A percentile compares a stretch with the other conserved stretches of the same genome.
Conservation (phyloP, 2,888 invertebrate genomes). For the Habrosyne pyritoides region DNA sequence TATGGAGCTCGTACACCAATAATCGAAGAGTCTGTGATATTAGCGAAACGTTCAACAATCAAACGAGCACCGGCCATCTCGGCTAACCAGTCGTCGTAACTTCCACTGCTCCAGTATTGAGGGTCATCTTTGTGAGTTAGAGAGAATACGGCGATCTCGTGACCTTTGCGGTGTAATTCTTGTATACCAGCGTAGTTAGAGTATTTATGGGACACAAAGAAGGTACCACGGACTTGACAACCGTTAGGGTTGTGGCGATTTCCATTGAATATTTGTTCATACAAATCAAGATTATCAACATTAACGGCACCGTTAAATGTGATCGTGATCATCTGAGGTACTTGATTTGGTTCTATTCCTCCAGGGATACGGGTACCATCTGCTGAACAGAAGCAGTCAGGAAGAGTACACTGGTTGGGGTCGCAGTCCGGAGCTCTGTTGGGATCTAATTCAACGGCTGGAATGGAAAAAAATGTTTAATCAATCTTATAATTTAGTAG, state of each 20-base stretch:
- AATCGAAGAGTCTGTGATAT: slow-evolving; percentile 95
- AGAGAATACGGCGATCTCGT: slow-evolving; percentile 96
- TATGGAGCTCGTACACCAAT: slow-evolving; percentile 95
- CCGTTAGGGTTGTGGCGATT: slow-evolving; percentile 94
- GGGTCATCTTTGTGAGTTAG: slow-evolving; percentile 96
- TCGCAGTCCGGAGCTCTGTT: slow-evolving; percentile 97
- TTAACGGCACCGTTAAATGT: slow-evolving; percentile 97
- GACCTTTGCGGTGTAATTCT: slow-evolving; percentile 94
- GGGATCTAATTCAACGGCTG: slow-evolving; percentile 95
- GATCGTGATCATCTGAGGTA: slow-evolving; percentile 96
- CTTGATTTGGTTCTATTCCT: slow-evolving; percentile 91
- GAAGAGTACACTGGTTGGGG: slow-evolving; percentile 92
- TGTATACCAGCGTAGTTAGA: slow-evolving; percentile 95
- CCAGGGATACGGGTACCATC: slow-evolving; percentile 96
- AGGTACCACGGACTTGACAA: slow-evolving; percentile 94
- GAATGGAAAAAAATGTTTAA: slow-evolving; percentile 35
- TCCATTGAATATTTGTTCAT: slow-evolving; percentile 94
- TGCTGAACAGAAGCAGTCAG: slow-evolving; percentile 96
- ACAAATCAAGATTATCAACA: slow-evolving; percentile 95
- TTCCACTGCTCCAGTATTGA: slow-evolving; percentile 93
- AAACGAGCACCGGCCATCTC: slow-evolving; percentile 96
- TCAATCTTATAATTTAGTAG: neutral
- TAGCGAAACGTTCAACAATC: slow-evolving; percentile 94
- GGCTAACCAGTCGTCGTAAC: slow-evolving; percentile 96
- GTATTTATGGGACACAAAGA: slow-evolving; percentile 96